Conservation (phyloP, 1,140 invertebrate genomes). For the Arion vulgaris region DNA sequence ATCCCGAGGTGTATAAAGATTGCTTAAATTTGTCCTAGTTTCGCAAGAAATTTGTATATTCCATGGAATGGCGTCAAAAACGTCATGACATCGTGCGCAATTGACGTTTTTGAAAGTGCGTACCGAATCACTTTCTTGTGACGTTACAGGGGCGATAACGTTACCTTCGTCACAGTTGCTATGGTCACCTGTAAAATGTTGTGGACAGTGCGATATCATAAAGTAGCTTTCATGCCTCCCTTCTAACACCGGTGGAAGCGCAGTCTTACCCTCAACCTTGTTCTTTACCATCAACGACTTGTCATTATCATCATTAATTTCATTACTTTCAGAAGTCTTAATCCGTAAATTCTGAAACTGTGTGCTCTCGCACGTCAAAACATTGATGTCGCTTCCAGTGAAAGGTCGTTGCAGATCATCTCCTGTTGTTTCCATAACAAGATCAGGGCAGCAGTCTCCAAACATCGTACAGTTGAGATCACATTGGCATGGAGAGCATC, state of each 20-base stretch:
- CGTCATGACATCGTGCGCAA: slow-evolving; percentile 22
- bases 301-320: background rate
- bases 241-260: background rate
- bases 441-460: slow-evolving; percentile 19
- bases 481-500: slow-evolving; percentile 12
- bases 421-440: background rate
- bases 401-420: background rate
- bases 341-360: background rate
- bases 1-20: background rate
- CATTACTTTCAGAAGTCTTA: background rate
- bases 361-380: background rate
- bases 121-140: background rate
- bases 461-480: background rate
- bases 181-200: background rate
- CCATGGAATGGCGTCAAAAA: slow-evolving; percentile 11
- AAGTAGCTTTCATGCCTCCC: background rate
- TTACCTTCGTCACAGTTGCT: background rate
- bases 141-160: background rate
- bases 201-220: slow-evolving; percentile 18
- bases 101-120: background rate
- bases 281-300: background rate
- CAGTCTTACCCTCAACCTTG: background rate
- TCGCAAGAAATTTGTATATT: slow-evolving; percentile 18
- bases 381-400: background rate
- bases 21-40: background rate